A percentile compares a stretch with the other conserved stretches of the same genome.
Evolutionary conservation across 2,113 vertebrate species (phyloP).

Genomic region (Lutjanus erythropterus): DNA sequence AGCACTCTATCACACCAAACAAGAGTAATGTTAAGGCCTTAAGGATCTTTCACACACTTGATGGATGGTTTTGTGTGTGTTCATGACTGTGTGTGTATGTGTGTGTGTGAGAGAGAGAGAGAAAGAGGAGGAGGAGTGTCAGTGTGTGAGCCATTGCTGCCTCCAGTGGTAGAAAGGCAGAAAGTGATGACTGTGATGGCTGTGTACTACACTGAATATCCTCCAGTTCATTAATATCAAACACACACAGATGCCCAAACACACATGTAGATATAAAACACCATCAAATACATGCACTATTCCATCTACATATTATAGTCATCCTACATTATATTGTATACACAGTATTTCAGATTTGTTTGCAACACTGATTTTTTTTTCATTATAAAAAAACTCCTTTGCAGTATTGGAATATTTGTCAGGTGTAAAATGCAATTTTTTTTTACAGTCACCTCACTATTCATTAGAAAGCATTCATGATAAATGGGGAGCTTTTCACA

Average conservation of each 20-base stretch:
- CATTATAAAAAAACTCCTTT: background rate
- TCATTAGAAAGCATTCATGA: no score
- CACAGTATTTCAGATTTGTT: background rate
- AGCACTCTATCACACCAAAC: slow-evolving; percentile 76
- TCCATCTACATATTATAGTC: background rate
- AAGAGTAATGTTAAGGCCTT: slow-evolving; percentile 76
- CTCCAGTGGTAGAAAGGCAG: slow-evolving; percentile 63
- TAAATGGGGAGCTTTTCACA: no score
- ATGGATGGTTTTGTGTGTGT: slow-evolving; percentile 67
- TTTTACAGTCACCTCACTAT: no score
- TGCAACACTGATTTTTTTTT: background rate
- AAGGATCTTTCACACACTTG: slow-evolving; percentile 68
- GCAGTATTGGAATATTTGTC: background rate
- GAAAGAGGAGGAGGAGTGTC: background rate
- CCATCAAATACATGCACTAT: background rate
- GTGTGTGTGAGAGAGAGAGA: background rate
- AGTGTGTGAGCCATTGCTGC: slow-evolving; percentile 63
- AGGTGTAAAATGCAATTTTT: no score
- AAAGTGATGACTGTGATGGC: background rate
- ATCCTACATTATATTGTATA: background rate
- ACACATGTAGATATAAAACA: background rate
- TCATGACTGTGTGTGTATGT: slow-evolving; percentile 18
- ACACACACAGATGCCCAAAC: slow-evolving; percentile 1
- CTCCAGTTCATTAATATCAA: slow-evolving; percentile 3
- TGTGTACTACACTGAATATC: slow-evolving; percentile 13